Evolutionary conservation across 2,797 vertebrate species (phyloP).

Genomic region (Propithecus deckenii): DNA sequence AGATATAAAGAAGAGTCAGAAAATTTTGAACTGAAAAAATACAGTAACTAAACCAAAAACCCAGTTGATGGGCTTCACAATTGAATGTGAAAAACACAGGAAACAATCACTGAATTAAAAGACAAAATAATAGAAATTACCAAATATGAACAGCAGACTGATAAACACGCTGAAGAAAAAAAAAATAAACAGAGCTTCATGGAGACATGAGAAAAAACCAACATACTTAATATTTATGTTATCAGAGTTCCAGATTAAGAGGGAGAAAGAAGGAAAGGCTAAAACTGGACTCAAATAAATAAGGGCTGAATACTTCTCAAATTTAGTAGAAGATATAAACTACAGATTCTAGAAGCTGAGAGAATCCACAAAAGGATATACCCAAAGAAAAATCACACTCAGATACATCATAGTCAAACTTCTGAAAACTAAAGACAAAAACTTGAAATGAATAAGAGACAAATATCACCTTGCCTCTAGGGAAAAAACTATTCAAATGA

Average conservation of each 20-base stretch:
- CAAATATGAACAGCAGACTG: not conserved
- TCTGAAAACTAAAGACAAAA: not conserved
- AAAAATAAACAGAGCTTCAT: not conserved
- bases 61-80: not conserved
- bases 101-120: not conserved
- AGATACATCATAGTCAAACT: not conserved
- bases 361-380: not conserved
- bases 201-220: not conserved
- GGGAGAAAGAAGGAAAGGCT: not conserved
- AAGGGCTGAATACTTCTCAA: not conserved
- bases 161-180: not conserved
- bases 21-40: not conserved
- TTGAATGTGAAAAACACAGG: not conserved
- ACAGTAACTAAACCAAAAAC: not conserved
- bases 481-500: not conserved
- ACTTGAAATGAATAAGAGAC: not conserved
- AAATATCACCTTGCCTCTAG: not conserved
- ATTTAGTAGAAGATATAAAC: not conserved
- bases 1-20: not conserved
- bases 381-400: not conserved
- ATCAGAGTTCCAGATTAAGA: not conserved
- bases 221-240: not conserved
- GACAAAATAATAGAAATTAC: not conserved
- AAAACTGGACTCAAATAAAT: not conserved
- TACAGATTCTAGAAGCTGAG: not conserved